Conservation (phyloP, 2,888 invertebrate genomes). For the Nasonia oneida region DNA sequence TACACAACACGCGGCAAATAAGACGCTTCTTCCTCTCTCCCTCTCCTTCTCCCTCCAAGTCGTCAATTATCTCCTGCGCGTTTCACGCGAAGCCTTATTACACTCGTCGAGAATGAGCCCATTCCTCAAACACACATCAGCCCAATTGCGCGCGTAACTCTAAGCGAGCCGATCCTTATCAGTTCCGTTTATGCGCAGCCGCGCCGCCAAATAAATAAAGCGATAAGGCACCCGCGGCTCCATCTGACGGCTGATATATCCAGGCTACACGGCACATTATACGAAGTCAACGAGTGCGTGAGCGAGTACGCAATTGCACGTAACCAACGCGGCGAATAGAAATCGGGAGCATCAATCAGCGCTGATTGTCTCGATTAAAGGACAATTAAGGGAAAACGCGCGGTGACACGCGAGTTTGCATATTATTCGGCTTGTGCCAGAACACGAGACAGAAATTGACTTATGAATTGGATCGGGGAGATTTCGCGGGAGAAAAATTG, state of each 20-base stretch:
- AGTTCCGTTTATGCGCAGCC: constrained; percentile 2
- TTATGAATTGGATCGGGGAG: background rate
- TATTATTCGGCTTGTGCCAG: background rate
- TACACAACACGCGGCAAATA: background rate
- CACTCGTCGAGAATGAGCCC: constrained; percentile 1
- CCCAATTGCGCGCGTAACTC: constrained; percentile 9
- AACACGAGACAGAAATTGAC: background rate
- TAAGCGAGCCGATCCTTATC: constrained; percentile 46
- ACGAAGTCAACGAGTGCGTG: constrained; percentile 21
- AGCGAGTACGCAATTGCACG: constrained; percentile 18
- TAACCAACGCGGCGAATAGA: background rate
- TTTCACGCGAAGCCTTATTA: constrained; percentile 27
- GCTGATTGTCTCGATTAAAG: constrained; percentile 31
- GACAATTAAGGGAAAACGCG: constrained; percentile 25
- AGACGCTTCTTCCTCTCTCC: background rate
- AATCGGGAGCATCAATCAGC: constrained; percentile 46
- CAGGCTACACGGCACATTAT: background rate
- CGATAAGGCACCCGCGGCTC: constrained; percentile 25
- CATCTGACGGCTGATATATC: background rate
- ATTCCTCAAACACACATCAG: background rate
- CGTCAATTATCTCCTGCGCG: constrained; percentile 49
- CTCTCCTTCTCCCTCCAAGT: constrained; percentile 6
- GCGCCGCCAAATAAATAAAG: constrained; percentile 42
- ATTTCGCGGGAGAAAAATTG: background rate
- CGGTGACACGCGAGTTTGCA: background rate